Evolutionary conservation across 2,888 invertebrate species (phyloP).

Genomic region (Spilosoma lubricipeda): DNA sequence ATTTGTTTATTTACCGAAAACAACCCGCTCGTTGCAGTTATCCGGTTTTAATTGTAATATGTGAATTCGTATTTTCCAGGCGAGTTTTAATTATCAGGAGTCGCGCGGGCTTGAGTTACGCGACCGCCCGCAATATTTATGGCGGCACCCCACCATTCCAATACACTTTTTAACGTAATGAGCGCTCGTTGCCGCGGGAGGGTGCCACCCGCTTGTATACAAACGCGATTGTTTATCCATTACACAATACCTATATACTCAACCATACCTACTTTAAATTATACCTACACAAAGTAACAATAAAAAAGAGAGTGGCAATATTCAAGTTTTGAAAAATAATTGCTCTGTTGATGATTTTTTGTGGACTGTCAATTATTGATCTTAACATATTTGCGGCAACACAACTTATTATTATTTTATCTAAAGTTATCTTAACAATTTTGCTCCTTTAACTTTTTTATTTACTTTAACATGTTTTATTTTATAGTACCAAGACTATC

Average conservation of each 20-base stretch:
- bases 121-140: slow-evolving; percentile 87
- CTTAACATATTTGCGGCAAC: too few species aligned
- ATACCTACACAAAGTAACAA: slow-evolving; percentile 26
- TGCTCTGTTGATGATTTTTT: too few species aligned
- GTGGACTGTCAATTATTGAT: too few species aligned
- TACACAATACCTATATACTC: slow-evolving; percentile 45
- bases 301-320: slow-evolving; percentile 18
- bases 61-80: slow-evolving; percentile 83
- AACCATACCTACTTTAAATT: slow-evolving; percentile 31
- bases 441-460: too few species aligned
- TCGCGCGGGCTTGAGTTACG: slow-evolving; percentile 84
- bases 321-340: too few species aligned
- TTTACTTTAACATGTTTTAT: too few species aligned
- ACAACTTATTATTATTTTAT: too few species aligned
- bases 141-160: slow-evolving; percentile 79
- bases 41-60: slow-evolving; percentile 85
- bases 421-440: too few species aligned
- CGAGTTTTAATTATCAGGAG: slow-evolving; percentile 87
- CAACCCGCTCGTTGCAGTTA: slow-evolving; percentile 74
- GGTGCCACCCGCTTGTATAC: slow-evolving; percentile 61
- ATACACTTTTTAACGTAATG: slow-evolving; percentile 87
- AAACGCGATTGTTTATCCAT: slow-evolving; percentile 54
- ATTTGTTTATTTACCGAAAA: slow-evolving; percentile 69
- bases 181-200: slow-evolving; percentile 71
- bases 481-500: too few species aligned